phyloP scores from a whole-genome alignment of 2,888 invertebrate genomes.

The Prenolepis imparis region DNA sequence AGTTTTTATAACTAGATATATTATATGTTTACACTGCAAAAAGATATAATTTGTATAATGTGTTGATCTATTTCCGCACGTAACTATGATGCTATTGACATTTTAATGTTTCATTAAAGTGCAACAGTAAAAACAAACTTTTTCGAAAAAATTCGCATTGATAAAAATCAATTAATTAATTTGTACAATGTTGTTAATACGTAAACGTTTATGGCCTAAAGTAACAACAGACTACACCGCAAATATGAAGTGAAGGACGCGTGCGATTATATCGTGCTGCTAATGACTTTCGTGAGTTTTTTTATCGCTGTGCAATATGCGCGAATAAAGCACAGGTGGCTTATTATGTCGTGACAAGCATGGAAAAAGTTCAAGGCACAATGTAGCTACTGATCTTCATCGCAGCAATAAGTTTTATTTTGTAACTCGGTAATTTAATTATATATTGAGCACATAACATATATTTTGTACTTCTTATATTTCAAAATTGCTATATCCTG shows the following conservation, averaged over 20 bases:
- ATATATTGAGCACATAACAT: background rate
- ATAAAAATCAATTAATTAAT: background rate
- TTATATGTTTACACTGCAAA: constrained; percentile 1
- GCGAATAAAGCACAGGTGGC: constrained; percentile 60
- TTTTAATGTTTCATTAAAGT: background rate
- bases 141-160: background rate
- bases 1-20: background rate
- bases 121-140: background rate
- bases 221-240: constrained; percentile 21
- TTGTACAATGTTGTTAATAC: background rate
- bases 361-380: constrained; percentile 59
- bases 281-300: constrained; percentile 70
- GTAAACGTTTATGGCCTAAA: constrained; percentile 6
- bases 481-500: background rate
- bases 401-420: constrained; percentile 28
- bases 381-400: constrained; percentile 21
- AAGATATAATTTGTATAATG: constrained; percentile 46
- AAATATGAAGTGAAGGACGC: constrained; percentile 41
- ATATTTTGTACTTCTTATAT: background rate
- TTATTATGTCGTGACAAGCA: constrained; percentile 57
- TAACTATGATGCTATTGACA: constrained; percentile 26
- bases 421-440: constrained; percentile 23
- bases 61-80: constrained; percentile 10
- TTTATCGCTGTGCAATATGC: constrained; percentile 57
- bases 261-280: constrained; percentile 56